Base-by-base conservation (phyloP, 2,888 invertebrate genomes). In the Rotaria sp. region DNA sequence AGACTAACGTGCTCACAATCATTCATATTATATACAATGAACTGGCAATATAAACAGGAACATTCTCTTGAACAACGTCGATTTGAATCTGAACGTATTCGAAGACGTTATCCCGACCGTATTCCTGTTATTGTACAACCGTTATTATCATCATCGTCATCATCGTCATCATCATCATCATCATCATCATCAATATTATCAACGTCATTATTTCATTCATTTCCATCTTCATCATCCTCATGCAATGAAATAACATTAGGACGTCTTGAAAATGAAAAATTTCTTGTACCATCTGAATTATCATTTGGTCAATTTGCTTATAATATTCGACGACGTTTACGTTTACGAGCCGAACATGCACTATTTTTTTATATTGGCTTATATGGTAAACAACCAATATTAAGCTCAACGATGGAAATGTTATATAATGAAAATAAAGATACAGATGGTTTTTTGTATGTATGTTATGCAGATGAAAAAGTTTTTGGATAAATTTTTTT, bases 171-270 rank as follows among this genome's bases (percentile, higher is more conserved):
- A 96, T 96, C 45, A 92, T 97, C 87, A 94, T 96, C 86, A 94
- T 96, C 92, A 94, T 96, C n/a, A 93, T 96, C 87, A 94, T 95
- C 87, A 96, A 96, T 5, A 94, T 94, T 55, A 94, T 96, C 15
- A 94, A 96, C n/a, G 96, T 96, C 91, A 93, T 95, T 85, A 95
- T 97, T 86, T 96, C 96, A 91, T 96, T 96, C 91, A 95, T 96
- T 38, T 96, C 96, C 13, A 97, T 96, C 90, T 94, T 97, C 74
- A 38, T 38, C 80, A 26, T 80, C 75, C 10, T 80, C 80, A 26
- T 41, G 45, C n/a, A 45, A n/a, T n/a, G 45, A 41, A 41, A 11
- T 3, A 80, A 11, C 45, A n/a, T 41, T 41, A 26, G 26, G 10
- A 45, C 80, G 80, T 45, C 80, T 80, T 45, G 80, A 80, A 45